Evolutionary conservation across 1,140 invertebrate species (phyloP).

Genomic region (Listronotus oregonensis): DNA sequence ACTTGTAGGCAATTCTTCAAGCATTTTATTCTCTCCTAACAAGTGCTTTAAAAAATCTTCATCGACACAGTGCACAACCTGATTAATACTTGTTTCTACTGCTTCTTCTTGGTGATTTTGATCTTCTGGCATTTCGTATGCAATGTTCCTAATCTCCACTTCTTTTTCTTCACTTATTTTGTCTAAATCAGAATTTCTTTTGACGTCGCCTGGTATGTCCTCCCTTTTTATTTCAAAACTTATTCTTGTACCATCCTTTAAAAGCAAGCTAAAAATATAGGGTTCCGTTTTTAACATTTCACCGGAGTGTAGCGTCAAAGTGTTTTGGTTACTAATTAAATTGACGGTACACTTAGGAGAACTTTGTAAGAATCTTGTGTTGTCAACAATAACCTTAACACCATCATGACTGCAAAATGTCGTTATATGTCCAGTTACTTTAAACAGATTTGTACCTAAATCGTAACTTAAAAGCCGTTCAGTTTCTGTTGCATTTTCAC

Average conservation of each 20-base stretch:
- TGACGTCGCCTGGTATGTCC: not conserved
- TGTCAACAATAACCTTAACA: conserved; percentile 42
- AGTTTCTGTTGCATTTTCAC: conserved; percentile 11
- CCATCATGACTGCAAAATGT: conserved; percentile 43
- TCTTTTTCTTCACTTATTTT: not conserved
- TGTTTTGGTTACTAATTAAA: conserved; percentile 30
- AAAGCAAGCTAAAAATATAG: conserved; percentile 3
- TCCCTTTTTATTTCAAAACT: conserved; percentile 23
- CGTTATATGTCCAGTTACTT: conserved; percentile 37
- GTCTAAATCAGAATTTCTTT: not conserved
- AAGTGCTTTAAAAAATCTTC: conserved; percentile 17
- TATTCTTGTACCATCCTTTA: conserved; percentile 36
- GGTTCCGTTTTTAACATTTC: conserved; percentile 19
- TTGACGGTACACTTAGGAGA: conserved; percentile 33
- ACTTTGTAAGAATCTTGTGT: conserved; percentile 33
- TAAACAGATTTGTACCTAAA: conserved; percentile 31
- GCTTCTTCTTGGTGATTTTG: not conserved
- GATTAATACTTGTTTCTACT: conserved; percentile 12
- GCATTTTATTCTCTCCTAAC: not conserved
- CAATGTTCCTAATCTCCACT: not conserved
- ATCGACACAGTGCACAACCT: conserved; percentile 22
- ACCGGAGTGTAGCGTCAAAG: conserved; percentile 27
- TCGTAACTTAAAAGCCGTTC: conserved; percentile 35
- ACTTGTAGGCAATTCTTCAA: conserved; percentile 13
- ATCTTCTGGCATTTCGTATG: not conserved